A percentile compares a stretch with the other conserved stretches of the same genome.
Evolutionary conservation across 2,797 vertebrate species (phyloP).

Genomic region (Benthosema pterotum): DNA sequence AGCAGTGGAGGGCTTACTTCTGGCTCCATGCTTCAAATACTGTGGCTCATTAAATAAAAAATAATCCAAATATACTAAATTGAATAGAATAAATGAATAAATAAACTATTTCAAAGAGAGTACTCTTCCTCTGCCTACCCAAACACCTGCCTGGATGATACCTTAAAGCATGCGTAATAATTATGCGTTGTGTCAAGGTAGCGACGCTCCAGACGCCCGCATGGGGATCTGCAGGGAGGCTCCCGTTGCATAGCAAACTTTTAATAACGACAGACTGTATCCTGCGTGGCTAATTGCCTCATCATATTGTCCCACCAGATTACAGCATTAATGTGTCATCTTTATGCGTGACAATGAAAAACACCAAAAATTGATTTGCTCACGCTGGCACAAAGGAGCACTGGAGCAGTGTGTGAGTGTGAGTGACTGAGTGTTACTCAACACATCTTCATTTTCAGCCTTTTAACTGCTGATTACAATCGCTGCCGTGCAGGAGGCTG

Average conservation of each 20-base stretch:
- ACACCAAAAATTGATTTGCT: conserved; percentile 19
- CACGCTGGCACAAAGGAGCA: conserved; percentile 17
- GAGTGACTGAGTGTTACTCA: conserved; percentile 21
- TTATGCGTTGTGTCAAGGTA: conserved; percentile 32
- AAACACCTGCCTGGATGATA: conserved; percentile 28
- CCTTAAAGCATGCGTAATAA: conserved; percentile 23
- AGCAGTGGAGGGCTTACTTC: conserved; percentile 18
- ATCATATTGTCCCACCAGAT: conserved; percentile 60
- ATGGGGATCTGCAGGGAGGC: conserved; percentile 36
- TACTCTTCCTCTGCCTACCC: conserved; percentile 10
- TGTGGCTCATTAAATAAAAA: too few relatives aligned
- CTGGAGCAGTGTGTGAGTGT: conserved; percentile 14
- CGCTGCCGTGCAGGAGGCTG: conserved; percentile 22
- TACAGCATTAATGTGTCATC: conserved; percentile 52
- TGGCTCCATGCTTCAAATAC: too few relatives aligned
- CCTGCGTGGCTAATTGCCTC: conserved; percentile 55
- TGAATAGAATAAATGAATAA: conserved; percentile 24
- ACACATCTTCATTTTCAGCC: conserved; percentile 22
- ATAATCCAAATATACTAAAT: background rate
- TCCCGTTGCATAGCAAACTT: conserved; percentile 44
- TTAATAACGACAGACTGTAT: conserved; percentile 53
- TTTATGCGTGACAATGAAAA: conserved; percentile 57
- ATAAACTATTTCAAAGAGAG: conserved; percentile 11
- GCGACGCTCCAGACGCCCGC: conserved; percentile 37
- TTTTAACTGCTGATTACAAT: conserved; percentile 35